Conservation (phyloP, 2,113 vertebrate genomes). For the Cyprinodon brontotheroides region DNA sequence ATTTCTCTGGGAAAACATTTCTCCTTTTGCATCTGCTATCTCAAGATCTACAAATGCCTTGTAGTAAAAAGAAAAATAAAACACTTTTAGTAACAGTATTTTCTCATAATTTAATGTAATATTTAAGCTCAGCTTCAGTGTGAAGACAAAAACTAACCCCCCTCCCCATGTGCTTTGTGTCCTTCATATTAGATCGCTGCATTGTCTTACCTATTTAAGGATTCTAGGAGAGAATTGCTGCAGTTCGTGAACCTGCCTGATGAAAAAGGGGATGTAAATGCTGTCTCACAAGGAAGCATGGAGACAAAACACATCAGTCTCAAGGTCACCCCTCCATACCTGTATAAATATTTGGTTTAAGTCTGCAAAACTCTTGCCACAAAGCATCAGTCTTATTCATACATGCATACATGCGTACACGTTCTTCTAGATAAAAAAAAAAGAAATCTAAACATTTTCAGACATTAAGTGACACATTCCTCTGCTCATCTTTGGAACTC, state of each 20-base stretch:
- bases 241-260: constrained; percentile 33
- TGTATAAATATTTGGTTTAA: constrained; percentile 67
- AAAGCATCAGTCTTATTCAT: constrained; percentile 26
- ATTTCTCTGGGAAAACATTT: neutral
- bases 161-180: neutral
- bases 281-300: constrained; percentile 33
- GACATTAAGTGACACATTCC: constrained; percentile 20
- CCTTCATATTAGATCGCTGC: neutral
- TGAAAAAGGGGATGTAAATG: constrained; percentile 60
- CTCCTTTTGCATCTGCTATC: neutral
- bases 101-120: neutral
- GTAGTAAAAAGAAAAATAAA: neutral
- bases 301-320: constrained; percentile 28
- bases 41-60: neutral
- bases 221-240: constrained; percentile 24
- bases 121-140: neutral
- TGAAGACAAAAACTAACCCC: neutral
- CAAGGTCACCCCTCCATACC: constrained; percentile 59
- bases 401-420: constrained; percentile 10
- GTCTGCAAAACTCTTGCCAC: constrained; percentile 40
- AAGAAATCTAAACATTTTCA: constrained; percentile 7
- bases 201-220: constrained; percentile 7
- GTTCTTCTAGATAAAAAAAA: neutral
- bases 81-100: neutral
- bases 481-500: constrained; percentile 14